Evolutionary conservation across 2,888 invertebrate species (phyloP).

Genomic region (Luffia ferchaultella): DNA sequence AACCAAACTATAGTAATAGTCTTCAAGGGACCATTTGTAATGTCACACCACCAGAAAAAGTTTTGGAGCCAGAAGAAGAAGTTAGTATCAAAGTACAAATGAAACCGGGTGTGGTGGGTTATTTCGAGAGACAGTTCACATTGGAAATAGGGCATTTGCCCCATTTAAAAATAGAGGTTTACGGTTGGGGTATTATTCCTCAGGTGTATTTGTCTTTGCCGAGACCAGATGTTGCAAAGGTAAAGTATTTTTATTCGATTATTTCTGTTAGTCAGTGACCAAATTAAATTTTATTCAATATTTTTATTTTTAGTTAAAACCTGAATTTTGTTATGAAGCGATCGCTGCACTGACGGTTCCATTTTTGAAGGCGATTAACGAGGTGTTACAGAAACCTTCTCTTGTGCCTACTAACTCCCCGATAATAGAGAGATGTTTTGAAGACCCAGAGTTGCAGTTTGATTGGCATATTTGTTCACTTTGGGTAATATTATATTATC

Average conservation of each 20-base stretch:
- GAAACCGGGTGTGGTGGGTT: constrained; percentile 62
- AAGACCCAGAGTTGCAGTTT: constrained; percentile 35
- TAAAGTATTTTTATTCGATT: constrained; percentile 11
- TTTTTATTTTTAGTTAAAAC: constrained; percentile 26
- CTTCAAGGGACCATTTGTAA: constrained; percentile 49
- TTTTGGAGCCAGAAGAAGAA: constrained; percentile 41
- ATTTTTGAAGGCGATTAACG: constrained; percentile 40
- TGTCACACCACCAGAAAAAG: constrained; percentile 44
- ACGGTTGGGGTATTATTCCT: constrained; percentile 66
- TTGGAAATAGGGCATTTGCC: constrained; percentile 64
- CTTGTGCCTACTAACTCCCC: constrained; percentile 40
- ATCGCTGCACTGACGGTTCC: constrained; percentile 42
- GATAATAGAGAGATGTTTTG: constrained; percentile 40
- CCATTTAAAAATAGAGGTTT: constrained; percentile 56
- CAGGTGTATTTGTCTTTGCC: constrained; percentile 63
- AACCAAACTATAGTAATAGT: constrained; percentile 32
- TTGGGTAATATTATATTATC: constrained; percentile 26
- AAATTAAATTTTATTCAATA: background rate
- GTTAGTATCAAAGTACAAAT: constrained; percentile 48
- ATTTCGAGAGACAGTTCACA: constrained; percentile 49
- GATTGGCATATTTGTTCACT: constrained; percentile 48
- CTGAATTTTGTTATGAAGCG: constrained; percentile 52
- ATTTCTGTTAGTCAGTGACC: background rate
- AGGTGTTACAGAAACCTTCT: constrained; percentile 28
- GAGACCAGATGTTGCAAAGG: constrained; percentile 34